Evolutionary conservation across 2,113 vertebrate genomes (phyloP).

Genomic region (Tupaia tana): DNA sequence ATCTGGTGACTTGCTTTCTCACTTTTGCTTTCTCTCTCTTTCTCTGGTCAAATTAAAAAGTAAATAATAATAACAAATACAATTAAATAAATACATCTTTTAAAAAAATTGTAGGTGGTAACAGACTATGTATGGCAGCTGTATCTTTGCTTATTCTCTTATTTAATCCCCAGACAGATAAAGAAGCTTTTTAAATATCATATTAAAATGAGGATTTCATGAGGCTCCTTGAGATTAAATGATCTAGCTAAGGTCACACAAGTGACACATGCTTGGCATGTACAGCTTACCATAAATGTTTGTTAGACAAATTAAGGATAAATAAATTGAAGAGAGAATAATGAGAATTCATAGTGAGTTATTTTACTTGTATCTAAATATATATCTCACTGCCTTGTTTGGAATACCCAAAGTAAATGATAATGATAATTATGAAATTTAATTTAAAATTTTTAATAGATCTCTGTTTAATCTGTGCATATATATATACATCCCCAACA

Average conservation of each 20-base stretch:
- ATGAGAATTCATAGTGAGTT: not conserved
- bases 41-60: too few species aligned
- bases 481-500: not conserved
- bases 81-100: too few species aligned
- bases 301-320: not conserved
- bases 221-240: not conserved
- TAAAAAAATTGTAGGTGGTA: not conserved
- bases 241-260: not conserved
- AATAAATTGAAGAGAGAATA: not conserved
- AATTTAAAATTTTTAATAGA: not conserved
- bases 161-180: not conserved
- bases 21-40: too few species aligned
- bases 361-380: not conserved
- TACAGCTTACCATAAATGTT: not conserved
- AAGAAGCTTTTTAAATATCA: not conserved
- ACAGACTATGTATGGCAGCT: not conserved
- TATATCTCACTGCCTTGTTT: not conserved
- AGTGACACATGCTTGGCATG: not conserved
- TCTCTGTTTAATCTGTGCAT: not conserved
- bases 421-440: not conserved
- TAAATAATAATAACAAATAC: too few species aligned
- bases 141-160: not conserved
- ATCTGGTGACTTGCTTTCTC: too few species aligned
- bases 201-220: not conserved
- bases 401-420: not conserved